These are phyloP conservation scores for Venusia cambrica DNA, from an alignment of 2,888 invertebrate genomes.

Conservation along the genomic window DNA sequence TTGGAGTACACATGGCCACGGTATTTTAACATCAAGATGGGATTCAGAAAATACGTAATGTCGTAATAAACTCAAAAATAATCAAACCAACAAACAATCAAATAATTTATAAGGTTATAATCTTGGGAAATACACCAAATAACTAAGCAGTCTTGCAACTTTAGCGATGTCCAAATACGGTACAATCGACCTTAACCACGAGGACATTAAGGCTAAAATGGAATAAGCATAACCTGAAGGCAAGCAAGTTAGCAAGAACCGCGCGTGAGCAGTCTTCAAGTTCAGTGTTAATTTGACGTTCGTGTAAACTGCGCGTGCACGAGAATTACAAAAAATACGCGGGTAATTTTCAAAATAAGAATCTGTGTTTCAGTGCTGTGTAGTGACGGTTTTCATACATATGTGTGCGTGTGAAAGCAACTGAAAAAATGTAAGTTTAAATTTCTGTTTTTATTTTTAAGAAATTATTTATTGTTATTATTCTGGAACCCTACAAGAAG, in stretches of 20 bases:
- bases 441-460: background rate
- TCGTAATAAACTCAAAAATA: constrained; percentile 17
- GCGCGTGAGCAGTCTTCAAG: constrained; percentile 54
- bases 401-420: constrained; percentile 23
- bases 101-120: constrained; percentile 23
- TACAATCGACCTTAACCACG: constrained; percentile 18
- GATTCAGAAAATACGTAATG: constrained; percentile 22
- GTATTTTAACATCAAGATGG: too few species aligned
- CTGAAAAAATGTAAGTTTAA: constrained; percentile 25
- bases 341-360: constrained; percentile 32
- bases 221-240: constrained; percentile 38
- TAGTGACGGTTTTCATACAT: constrained; percentile 36
- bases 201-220: constrained; percentile 14
- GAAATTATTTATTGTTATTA: constrained; percentile 5
- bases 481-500: too few species aligned
- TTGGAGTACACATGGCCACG: too few species aligned
- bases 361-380: constrained; percentile 33
- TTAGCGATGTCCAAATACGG: background rate
- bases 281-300: constrained; percentile 64
- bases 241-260: constrained; percentile 42
- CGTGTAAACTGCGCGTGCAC: constrained; percentile 43
- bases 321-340: constrained; percentile 14
- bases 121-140: constrained; percentile 43
- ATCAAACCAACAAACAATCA: constrained; percentile 21
- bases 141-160: constrained; percentile 29